Evolutionary conservation across 2,113 vertebrate species (phyloP).

Genomic region (Piprites chloris): DNA sequence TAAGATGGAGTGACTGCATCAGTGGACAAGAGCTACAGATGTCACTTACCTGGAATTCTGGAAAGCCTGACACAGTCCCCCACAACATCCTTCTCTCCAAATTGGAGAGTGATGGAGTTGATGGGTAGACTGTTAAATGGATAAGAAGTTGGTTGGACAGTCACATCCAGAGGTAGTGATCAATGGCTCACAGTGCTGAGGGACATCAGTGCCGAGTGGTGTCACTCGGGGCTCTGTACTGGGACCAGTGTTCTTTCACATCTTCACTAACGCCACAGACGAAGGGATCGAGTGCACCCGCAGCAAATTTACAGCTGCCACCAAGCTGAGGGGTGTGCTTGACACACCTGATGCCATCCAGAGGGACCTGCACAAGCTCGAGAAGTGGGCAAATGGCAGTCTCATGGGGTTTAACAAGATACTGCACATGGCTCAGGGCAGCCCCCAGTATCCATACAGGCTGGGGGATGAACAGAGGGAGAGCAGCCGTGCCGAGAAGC

Average conservation of each 20-base stretch:
- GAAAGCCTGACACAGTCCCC: neutral
- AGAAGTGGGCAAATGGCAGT: neutral
- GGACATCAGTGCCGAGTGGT: neutral
- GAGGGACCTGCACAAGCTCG: neutral
- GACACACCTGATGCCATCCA: neutral
- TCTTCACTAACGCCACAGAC: neutral
- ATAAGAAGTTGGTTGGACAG: neutral
- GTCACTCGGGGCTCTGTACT: too few relatives aligned
- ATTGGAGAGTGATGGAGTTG: neutral
- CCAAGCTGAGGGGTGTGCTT: neutral
- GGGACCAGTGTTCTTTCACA: neutral
- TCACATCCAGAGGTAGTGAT: neutral
- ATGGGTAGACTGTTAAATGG: neutral
- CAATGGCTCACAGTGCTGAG: neutral
- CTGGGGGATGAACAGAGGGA: neutral
- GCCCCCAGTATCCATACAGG: neutral
- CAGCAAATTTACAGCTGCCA: neutral
- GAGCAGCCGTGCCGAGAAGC: neutral
- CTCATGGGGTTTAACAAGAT: neutral
- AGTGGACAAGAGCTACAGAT: neutral
- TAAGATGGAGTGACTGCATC: neutral
- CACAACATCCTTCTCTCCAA: neutral
- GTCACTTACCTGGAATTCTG: neutral
- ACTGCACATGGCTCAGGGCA: neutral
- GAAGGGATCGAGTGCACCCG: neutral